A percentile compares a stretch with the other conserved stretches of the same genome.
Evolutionary conservation across 2,113 vertebrate species (phyloP).

Genomic region (Trichomycterus rosablanca): DNA sequence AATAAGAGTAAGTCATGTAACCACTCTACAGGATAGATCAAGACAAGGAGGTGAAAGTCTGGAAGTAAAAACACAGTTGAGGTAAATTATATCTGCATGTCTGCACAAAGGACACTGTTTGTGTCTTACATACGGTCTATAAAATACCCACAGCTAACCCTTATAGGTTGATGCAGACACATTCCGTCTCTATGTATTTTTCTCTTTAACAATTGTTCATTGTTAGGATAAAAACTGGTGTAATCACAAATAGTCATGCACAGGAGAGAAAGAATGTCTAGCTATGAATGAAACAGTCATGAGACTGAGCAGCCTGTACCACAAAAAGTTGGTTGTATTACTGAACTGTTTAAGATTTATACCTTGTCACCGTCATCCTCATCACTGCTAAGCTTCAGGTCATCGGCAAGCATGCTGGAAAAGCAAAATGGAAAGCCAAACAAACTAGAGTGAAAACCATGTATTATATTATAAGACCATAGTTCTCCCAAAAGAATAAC

Average conservation of each 20-base stretch:
- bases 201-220: background rate
- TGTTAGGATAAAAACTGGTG: too few relatives aligned
- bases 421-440: conserved; percentile 15
- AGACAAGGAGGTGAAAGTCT: background rate
- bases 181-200: background rate
- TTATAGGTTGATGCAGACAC: background rate
- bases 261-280: too few relatives aligned
- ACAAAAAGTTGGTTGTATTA: too few relatives aligned
- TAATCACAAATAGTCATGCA: too few relatives aligned
- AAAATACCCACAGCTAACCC: conserved; percentile 9
- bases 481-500: too few relatives aligned
- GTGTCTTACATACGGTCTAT: conserved; percentile 5
- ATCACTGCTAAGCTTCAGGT: conserved; percentile 73
- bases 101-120: conserved; percentile 7
- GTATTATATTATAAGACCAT: too few relatives aligned
- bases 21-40: conserved; percentile 11
- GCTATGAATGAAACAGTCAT: too few relatives aligned
- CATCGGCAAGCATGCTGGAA: conserved; percentile 72
- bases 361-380: conserved; percentile 69
- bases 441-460: too few relatives aligned
- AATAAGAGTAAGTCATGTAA: too few relatives aligned
- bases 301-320: background rate
- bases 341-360: too few relatives aligned
- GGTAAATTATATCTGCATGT: conserved; percentile 2
- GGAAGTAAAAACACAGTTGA: background rate